Evolutionary conservation across 1,140 invertebrate genomes (phyloP), one percentile per base, ranked within the genome.

Genomic region (Mylabris phalerata): DNA sequence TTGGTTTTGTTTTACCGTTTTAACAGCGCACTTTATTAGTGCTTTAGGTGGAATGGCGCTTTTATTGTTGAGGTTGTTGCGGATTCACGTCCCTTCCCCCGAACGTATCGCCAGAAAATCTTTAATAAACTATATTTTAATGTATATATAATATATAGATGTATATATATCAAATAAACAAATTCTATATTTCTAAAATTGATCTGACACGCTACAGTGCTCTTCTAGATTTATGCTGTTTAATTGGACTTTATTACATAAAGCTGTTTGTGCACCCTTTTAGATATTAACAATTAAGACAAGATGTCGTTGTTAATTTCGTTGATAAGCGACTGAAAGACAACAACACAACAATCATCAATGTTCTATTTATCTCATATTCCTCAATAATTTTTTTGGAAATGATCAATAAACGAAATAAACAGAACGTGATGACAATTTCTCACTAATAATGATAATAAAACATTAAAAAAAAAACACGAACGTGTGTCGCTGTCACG

Each of bases 61-160:
- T 19, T 19, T 32, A 32, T 32, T 32, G 25, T 48, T 13, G 43
- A 48, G 52, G 41, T 25, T 54, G 57, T 56, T 63, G 52, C 63
- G 60, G 56, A 57, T 52, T 64, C 62, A 62, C 57, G 58, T 58
- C 50, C 57, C 51, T 60, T 19, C 51, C 65, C 68, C 69, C 63
- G 64, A 65, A 69, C 48, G 62, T 65, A 63, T 66, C 68, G 71
- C 71, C 71, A 72, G 71, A 44, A 60, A 71, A 71, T 67, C 62
- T 68, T 66, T 67, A 62, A 59, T 63, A 72, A 71, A 71, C 68
- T 72, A 72, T 72, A 69, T 32, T 32, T 32, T 63, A 64, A 66
- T 52, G 58, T 61, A 66, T 66, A 64, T 19, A 19, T 19, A 19
- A 19, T 19, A 19, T 19, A 19, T 19, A 19, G 19, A 19, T 19